Conservation (phyloP, 2,797 vertebrate species). For the Gobionotothen gibberifrons region DNA sequence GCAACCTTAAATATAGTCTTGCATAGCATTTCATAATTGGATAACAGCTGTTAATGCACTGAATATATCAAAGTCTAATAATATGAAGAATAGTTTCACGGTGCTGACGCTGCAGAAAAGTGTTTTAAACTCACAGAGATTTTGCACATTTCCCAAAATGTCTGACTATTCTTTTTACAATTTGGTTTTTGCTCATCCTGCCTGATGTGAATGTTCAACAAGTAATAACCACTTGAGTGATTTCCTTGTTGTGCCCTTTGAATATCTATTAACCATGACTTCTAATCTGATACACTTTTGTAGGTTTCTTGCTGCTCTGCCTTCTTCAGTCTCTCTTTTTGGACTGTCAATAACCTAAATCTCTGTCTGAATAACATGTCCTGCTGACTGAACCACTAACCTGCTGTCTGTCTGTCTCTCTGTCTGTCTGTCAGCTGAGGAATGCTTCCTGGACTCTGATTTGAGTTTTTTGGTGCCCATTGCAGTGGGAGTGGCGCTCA, state of each 20-base stretch:
- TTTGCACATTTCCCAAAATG: slow-evolving; percentile 18
- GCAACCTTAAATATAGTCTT: neutral
- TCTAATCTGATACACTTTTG: slow-evolving; percentile 12
- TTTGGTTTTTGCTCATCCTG: slow-evolving; percentile 13
- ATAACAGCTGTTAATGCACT: neutral
- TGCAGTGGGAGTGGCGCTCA: slow-evolving; percentile 93
- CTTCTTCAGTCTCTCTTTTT: slow-evolving; percentile 16
- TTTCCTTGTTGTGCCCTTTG: neutral
- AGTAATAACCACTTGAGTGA: neutral
- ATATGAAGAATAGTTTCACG: neutral
- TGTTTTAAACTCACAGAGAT: too few species aligned
- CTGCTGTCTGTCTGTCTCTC: slow-evolving; percentile 65
- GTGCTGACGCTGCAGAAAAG: neutral
- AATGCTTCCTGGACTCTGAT: slow-evolving; percentile 97
- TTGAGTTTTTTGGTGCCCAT: slow-evolving; percentile 98
- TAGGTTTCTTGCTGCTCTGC: slow-evolving; percentile 16
- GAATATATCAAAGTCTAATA: neutral
- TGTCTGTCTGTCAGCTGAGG: slow-evolving; percentile 90
- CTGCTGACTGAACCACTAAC: slow-evolving; percentile 60
- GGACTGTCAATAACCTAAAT: slow-evolving; percentile 8
- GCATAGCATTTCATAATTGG: neutral
- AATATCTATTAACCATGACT: slow-evolving; percentile 5
- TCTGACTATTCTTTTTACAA: slow-evolving; percentile 1
- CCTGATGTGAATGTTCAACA: slow-evolving; percentile 5
- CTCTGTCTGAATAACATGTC: slow-evolving; percentile 5